These are phyloP conservation scores for Drosophila algonquin DNA, from an alignment of 2,888 invertebrate genomes.

Conservation along the genomic window DNA sequence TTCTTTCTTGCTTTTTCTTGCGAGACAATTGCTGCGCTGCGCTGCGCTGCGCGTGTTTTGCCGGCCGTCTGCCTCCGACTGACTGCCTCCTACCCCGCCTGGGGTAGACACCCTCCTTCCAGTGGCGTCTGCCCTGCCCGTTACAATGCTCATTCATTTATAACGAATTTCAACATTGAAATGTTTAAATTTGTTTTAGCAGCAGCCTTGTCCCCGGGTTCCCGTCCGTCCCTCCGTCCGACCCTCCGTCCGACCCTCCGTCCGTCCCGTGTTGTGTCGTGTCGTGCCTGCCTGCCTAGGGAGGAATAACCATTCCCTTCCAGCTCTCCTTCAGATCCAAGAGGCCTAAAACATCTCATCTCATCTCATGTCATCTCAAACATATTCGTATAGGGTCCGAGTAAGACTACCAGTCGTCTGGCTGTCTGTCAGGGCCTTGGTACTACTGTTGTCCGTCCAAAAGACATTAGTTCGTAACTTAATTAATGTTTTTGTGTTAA, in stretches of 20 bases:
- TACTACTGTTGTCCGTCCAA: conserved; percentile 62
- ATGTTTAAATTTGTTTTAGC: conserved; percentile 53
- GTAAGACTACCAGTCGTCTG: conserved; percentile 55
- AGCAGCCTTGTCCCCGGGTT: conserved; percentile 1
- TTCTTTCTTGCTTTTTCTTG: conserved; percentile 1
- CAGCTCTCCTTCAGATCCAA: background rate
- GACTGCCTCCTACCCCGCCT: background rate
- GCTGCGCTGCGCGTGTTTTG: conserved; percentile 11
- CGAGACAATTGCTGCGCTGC: conserved; percentile 33
- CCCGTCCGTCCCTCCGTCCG: background rate
- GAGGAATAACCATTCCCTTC: background rate
- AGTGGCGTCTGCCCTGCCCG: conserved; percentile 46
- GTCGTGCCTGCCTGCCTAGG: too few relatives aligned
- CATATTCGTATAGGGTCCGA: background rate
- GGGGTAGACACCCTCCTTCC: conserved; percentile 2
- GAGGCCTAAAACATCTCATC: conserved; percentile 9
- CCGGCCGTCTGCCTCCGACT: background rate
- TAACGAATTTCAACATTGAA: conserved; percentile 74
- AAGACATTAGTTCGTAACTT: conserved; percentile 76
- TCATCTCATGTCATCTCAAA: conserved; percentile 15
- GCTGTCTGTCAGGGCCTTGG: conserved; percentile 67
- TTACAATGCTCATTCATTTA: conserved; percentile 75
- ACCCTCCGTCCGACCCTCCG: too few relatives aligned
- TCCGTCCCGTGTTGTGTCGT: background rate
- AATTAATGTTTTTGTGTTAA: conserved; percentile 78